phyloP scores from a whole-genome alignment of 2,888 invertebrate genomes.

The Molorchus minor region DNA sequence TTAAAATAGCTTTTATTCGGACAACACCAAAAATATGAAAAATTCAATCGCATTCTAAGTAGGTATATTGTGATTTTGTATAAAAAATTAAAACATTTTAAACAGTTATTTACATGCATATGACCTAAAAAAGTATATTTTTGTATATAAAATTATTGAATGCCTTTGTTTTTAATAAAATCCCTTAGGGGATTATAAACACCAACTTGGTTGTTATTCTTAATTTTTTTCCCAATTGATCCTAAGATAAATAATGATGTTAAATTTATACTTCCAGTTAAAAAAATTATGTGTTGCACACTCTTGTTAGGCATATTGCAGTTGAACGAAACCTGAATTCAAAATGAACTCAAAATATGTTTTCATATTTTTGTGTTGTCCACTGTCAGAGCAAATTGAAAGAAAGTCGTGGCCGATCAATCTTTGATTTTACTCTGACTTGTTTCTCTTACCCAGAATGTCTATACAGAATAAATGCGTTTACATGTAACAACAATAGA shows the following conservation, averaged over 20 bases:
- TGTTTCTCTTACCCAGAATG: conserved; percentile 45
- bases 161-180: no score
- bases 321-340: neutral
- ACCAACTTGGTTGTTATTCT: no score
- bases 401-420: neutral
- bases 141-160: no score
- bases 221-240: no score
- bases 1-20: conserved; percentile 10
- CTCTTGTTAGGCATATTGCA: no score
- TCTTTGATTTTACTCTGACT: conserved; percentile 11
- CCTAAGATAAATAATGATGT: no score
- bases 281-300: no score
- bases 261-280: no score
- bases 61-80: no score
- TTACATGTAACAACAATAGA: conserved; percentile 25
- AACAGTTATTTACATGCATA: neutral
- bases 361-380: conserved; percentile 9
- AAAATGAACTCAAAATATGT: neutral
- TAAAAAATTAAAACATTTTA: neutral
- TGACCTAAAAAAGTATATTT: no score
- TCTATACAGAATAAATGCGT: conserved; percentile 34
- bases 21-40: conserved; percentile 11
- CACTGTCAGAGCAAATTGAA: conserved; percentile 4
- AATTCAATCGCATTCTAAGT: neutral
- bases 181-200: no score